Percentiles rank a stretch among this genome's conserved stretches.
phyloP scores from a whole-genome alignment of 2,888 invertebrate species.

The Callosobruchus maculatus region DNA sequence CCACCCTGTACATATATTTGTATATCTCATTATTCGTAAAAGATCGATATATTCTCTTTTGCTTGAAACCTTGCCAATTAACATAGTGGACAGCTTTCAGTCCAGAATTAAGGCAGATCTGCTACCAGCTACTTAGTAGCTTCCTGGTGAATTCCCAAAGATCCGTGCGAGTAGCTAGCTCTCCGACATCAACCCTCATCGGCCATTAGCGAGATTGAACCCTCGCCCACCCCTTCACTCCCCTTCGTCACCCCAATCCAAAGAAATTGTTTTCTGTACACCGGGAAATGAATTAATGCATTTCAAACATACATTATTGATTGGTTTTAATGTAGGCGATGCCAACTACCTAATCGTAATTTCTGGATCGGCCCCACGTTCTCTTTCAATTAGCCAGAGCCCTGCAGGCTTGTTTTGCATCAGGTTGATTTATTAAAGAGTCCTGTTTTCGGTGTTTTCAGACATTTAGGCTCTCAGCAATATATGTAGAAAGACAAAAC shows the following conservation, averaged over 20 bases:
- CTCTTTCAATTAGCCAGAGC: conserved; percentile 10
- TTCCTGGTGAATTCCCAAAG: conserved; percentile 45
- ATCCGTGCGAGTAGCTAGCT: conserved; percentile 42
- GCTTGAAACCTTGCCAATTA: no score
- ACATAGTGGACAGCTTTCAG: no score
- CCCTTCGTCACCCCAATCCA: conserved; percentile 43
- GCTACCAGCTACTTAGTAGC: conserved; percentile 39
- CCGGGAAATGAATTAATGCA: conserved; percentile 49
- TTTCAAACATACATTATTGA: conserved; percentile 49
- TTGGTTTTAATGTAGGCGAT: conserved; percentile 49
- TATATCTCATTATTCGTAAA: no score
- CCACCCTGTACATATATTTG: no score
- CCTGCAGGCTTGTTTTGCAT: conserved; percentile 8
- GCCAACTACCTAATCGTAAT: conserved; percentile 42
- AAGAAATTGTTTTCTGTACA: conserved; percentile 48
- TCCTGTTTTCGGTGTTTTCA: background rate
- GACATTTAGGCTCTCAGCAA: conserved; percentile 1
- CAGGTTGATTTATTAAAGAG: conserved; percentile 4
- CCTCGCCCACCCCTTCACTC: conserved; percentile 29
- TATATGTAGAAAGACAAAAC: no score
- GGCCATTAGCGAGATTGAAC: conserved; percentile 49
- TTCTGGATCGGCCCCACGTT: conserved; percentile 21
- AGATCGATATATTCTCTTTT: no score
- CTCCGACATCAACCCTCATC: conserved; percentile 36
- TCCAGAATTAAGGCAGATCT: no score